Percentiles rank a stretch among this genome's conserved stretches.
Conservation (phyloP, 2,888 invertebrate genomes). For the Merodon equestris region DNA sequence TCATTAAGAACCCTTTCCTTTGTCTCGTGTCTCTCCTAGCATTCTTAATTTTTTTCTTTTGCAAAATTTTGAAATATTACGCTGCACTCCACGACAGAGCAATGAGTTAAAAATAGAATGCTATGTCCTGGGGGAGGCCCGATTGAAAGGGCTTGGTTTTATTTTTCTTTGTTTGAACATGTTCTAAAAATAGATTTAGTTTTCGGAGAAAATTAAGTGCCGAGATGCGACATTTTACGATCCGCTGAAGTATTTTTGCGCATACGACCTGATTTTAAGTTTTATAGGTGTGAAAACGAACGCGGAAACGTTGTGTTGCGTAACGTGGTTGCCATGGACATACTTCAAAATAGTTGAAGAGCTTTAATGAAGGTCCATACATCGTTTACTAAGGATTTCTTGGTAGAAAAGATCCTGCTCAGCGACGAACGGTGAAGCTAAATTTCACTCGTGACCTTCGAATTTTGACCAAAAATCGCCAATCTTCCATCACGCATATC, state of each 20-base stretch:
- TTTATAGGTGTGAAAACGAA: conserved; percentile 67
- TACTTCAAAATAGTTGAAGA: no score
- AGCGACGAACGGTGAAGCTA: no score
- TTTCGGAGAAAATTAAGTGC: conserved; percentile 25
- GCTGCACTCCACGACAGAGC: conserved; percentile 15
- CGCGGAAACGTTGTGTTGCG: conserved; percentile 7
- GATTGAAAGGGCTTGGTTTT: conserved; percentile 31
- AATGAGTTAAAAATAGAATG: conserved; percentile 44
- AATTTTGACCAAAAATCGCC: no score
- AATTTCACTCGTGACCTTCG: no score
- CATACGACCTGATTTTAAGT: conserved; percentile 54
- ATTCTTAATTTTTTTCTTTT: conserved; percentile 53
- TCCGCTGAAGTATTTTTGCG: conserved; percentile 44
- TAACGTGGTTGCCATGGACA: background rate
- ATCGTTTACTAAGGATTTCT: no score
- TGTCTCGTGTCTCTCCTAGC: conserved; percentile 6
- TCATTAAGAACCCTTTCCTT: conserved; percentile 35
- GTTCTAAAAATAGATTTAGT: conserved; percentile 7
- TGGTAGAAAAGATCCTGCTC: no score
- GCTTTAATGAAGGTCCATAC: no score
- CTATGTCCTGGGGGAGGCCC: conserved; percentile 25
- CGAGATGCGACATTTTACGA: background rate
- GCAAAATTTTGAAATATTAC: conserved; percentile 31
- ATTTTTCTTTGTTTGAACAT: conserved; percentile 11
- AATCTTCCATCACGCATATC: no score